These are phyloP conservation scores for Pedetes capensis DNA, from an alignment of 2,113 vertebrate species.

Conservation along the genomic window DNA sequence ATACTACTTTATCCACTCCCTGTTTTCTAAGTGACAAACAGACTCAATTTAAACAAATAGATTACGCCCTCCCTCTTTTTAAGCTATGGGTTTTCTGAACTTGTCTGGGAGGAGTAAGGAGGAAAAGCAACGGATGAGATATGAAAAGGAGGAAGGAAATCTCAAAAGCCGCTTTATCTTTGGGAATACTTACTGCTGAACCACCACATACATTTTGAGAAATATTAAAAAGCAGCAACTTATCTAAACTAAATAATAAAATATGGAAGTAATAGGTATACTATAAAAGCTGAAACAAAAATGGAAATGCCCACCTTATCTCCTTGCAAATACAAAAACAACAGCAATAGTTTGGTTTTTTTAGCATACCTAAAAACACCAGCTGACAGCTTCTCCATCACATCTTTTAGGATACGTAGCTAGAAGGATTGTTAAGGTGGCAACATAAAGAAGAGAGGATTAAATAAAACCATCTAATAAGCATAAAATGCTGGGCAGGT, in stretches of 20 bases:
- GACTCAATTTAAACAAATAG: not conserved
- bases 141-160: not conserved
- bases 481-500: not conserved
- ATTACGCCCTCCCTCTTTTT: not conserved
- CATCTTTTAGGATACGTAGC: slow-evolving; percentile 93
- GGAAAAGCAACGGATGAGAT: not conserved
- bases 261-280: not conserved
- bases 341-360: not conserved
- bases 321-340: not conserved
- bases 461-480: not conserved
- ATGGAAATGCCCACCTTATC: not conserved
- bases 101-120: not conserved
- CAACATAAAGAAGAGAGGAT: not conserved
- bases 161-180: not conserved
- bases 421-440: slow-evolving; percentile 85
- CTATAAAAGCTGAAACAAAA: not conserved
- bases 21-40: not conserved
- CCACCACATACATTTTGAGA: not conserved
- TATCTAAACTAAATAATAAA: not conserved
- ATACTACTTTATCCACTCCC: not conserved
- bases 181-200: not conserved
- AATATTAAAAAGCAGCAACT: not conserved
- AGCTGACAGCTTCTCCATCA: slow-evolving; percentile 93
- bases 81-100: not conserved
- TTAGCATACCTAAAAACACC: slow-evolving; percentile 90